Base-by-base conservation (phyloP, 2,888 invertebrate species). In the Thera britannica region DNA sequence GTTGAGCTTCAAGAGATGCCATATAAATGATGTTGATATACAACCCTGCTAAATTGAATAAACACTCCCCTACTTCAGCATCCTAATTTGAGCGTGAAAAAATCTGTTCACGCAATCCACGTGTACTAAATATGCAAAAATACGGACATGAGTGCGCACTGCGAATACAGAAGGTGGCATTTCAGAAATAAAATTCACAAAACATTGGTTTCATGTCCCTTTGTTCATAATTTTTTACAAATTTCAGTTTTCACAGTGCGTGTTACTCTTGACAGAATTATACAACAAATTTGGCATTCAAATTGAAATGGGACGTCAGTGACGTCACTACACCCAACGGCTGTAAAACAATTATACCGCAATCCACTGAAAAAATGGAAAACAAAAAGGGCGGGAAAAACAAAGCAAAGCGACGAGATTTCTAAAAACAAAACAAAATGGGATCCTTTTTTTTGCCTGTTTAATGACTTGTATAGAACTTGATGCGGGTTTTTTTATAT, bases 311-410 rank as follows among this genome's bases (percentile, higher is more conserved):
- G 82, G 77, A 81, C 77, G 82, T 81, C 84, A 80, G 64, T 69
- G 61, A 65, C 68, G 68, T 62, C 60, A 65, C 64, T 61, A 78
- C 78, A 77, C 76, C 76, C 72, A 67, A 72, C 74, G 78, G 75
- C 80, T 75, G 82, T 82, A 80, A 83, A 84, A 81, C 82, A 86
- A 86, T 86, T 84, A 85, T 78, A 81, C 81, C 78, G 76, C 77
- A 79, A 83, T 83, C 79, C 80, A 79, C 70, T 73, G 73, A 70
- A 70, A 82, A 82, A 83, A 71, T 41, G 60, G 55, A 59, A 58
- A 69, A 70, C 65, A 64, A 68, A 55, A 66, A 36, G 57, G 35
- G 35, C n/a, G 35, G 60, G 52, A 62, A 65, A 59, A 65, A 54
- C 48, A 55, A 68, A 60, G 66, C 66, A 68, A 67, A 51, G 49